Base-by-base conservation (phyloP, 2,113 vertebrate genomes). In the Chionis minor region DNA sequence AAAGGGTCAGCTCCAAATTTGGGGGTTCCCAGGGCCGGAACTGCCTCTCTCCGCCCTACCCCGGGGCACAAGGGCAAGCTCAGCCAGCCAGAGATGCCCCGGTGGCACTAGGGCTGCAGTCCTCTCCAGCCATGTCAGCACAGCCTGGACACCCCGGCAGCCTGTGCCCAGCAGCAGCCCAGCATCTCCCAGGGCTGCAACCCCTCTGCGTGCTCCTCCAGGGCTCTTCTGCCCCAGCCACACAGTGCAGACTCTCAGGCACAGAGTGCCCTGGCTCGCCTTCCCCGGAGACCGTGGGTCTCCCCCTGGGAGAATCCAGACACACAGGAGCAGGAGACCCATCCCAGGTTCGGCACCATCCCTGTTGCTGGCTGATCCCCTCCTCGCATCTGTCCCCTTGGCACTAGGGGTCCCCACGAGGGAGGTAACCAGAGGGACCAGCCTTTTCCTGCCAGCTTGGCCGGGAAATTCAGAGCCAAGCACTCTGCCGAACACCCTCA, bases 181-280 rank as follows among this genome's bases (percentile, higher is more conserved):
- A 81, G 42, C 32, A 71, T 40, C 62, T 82, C 74, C 52, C 9
- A 18, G 26, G 15, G 28, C 7, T 91, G 47, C 33, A 67, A 16
- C 12, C 14, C 3, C 6, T 67, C 79, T 14, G 1, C 7, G 6
- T 10, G 21, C 16, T 88, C 30, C 49, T 49, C 15, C 11, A 22
- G 40, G n/a, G 49, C 62, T 86, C 45, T 88, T 51, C 58, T 5
- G 28, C 44, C 74, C 23, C 32, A 16, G 42, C 23, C 6, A 15
- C 0, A 3, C 33, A 42, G 11, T 26, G 16, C 65, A 79, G 47
- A 30, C 21, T 32, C 27, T 67, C 4, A 1, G 38, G 32, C 16
- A 71, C 38, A 18, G 51, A n/a, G 15, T 27, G 22, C 8, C 33
- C 19, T 2, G 3, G 2, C 17, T 47, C 0, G 0, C 40, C 58